Base-by-base conservation (phyloP, 2,113 vertebrate genomes). In the Nansenia antarctica region DNA sequence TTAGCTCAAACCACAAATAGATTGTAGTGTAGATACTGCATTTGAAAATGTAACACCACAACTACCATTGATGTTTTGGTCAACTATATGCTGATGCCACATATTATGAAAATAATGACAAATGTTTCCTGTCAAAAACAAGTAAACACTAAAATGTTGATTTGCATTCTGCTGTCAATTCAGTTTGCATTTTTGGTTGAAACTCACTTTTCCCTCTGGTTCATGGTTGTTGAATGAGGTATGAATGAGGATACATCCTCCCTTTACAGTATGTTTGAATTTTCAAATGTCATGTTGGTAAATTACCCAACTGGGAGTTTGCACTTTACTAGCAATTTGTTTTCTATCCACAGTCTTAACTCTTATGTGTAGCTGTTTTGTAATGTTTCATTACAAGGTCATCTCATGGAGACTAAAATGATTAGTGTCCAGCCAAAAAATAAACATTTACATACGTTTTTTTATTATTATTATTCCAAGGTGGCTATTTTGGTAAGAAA, bases 381-480 rank as follows among this genome's bases (percentile, higher is more conserved):
- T 72, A 35, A 30, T 37, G 27, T 52, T 26, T 54, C 4, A 30
- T 55, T 42, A 62, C 65, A 45, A 20, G 14, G 70, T n/a, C 54
- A 49, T 49, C 11, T 22, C 6, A 9, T 47, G n/a, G n/a, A n/a
- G n/a, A n/a, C n/a, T 18, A 30, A 54, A 34, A 31, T 31, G 2
- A n/a, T 31, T 2, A n/a, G 26, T 58, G 15, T 58, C 15, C 27
- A 55, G 53, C 24, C 53, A 31, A 58, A 47, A 0, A 7, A 20
- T n/a, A 20, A 49, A 3, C 24, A 27, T 55, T 22, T 5, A 20
- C 58, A 3, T 22, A n/a, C n/a, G 0, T 18, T 45, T 32, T 39
- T 29, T 53, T 67, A n/a, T 27, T 14, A n/a, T 73, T 69, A 71
- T 65, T 67, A 22, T 60, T 42, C 74, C 9, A 69, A 24, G 9